Evolutionary conservation across 2,888 invertebrate genomes (phyloP).

Genomic region (Tipula confusa): DNA sequence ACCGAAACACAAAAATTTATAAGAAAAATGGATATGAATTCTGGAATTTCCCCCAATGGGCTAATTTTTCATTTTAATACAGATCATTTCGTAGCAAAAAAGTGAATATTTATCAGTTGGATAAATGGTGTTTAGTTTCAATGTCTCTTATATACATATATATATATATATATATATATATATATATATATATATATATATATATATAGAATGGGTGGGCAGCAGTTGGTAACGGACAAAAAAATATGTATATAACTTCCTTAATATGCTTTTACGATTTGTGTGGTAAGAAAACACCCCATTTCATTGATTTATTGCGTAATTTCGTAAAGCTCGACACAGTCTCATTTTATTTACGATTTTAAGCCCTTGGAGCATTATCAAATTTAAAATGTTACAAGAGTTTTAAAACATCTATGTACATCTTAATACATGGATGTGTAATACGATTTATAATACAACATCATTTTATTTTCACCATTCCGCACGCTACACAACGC

Average conservation of each 20-base stretch:
- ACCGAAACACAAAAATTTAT: neutral
- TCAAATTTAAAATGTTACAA: neutral
- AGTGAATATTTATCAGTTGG: neutral
- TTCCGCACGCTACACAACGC: neutral
- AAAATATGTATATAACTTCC: neutral
- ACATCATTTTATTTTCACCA: neutral
- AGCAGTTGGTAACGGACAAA: neutral
- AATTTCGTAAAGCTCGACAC: neutral
- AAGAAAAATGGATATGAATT: neutral
- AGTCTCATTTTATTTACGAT: neutral
- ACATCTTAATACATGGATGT: neutral
- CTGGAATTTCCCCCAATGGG: neutral
- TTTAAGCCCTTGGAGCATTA: neutral
- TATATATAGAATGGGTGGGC: no score
- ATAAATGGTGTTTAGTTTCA: neutral
- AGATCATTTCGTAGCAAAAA: neutral
- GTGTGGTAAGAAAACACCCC: neutral
- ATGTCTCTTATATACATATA: neutral
- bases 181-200: no score
- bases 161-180: no score
- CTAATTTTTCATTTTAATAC: constrained; percentile 25
- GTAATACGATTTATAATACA: neutral
- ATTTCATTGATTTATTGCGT: neutral
- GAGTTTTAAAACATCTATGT: neutral
- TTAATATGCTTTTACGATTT: neutral